Base-by-base conservation (phyloP, 2,797 vertebrate genomes). In the Neomorphus geoffroyi region DNA sequence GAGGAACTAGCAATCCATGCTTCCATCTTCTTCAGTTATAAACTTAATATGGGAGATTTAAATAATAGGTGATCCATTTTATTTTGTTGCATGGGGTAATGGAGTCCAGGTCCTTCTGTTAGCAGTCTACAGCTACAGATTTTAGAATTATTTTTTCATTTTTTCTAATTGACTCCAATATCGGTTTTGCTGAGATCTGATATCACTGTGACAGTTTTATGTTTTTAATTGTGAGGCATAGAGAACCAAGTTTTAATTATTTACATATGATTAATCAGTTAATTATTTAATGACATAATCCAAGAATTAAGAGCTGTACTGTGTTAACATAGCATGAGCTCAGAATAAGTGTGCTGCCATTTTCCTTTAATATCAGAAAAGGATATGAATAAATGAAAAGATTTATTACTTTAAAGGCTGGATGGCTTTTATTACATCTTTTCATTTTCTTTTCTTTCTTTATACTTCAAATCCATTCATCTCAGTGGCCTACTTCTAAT, bases 201-300 rank as follows among this genome's bases (percentile, higher is more conserved):
- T 64, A 39, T 75, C 39, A 27, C 6, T 66, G 13, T 41, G 73
- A 58, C 32, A 80, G 19, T 90, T 94, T 86, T 82, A 41, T 92
- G 7, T 90, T 84, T 26, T 84, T 37, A 67, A 1, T 64, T 89
- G 33, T 58, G 41, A 88, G 26, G 18, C 24, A 92, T 51, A 62
- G 18, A 86, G 85, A 91, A 94, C 37, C 16, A 66, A 72, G 18
- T 79, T 88, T 90, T 56, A 94, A 73, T 94, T 92, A 93, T 93
- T 93, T 93, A 92, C 60, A 90, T 77, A 70, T 22, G 26, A 92
- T 67, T 94, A 15, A 70, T 79, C n/a, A 37, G n/a, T 91, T 92
- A 94, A 91, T 94, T 91, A 88, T 94, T 95, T 84, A 93, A 64
- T 48, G 86, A 71, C 11, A 51, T 57, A 80, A 71, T 85, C 54